Conservation (phyloP, 2,797 vertebrate genomes). For the Lophius americanus region DNA sequence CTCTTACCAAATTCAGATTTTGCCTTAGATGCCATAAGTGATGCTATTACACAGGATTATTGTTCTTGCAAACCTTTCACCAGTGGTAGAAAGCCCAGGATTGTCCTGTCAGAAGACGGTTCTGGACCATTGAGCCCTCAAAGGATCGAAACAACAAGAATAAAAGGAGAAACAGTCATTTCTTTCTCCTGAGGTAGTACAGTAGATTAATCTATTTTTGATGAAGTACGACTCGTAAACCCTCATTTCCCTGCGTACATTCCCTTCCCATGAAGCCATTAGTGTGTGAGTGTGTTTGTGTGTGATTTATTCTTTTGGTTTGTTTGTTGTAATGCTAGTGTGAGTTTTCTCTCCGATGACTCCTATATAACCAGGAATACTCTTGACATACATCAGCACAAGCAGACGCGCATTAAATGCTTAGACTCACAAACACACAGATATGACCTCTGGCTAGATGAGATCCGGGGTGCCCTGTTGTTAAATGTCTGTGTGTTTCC, state of each 20-base stretch:
- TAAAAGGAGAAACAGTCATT: no score
- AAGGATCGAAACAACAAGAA: no score
- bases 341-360: constrained; percentile 21
- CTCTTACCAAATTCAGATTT: no score
- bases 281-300: constrained; percentile 5
- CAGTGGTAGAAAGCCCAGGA: no score
- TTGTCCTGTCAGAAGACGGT: no score
- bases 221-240: constrained; percentile 59
- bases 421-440: constrained; percentile 27
- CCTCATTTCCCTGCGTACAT: neutral
- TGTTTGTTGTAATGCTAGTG: constrained; percentile 14
- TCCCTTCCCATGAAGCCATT: constrained; percentile 3
- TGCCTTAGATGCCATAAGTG: no score
- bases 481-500: constrained; percentile 32
- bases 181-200: constrained; percentile 16
- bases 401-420: constrained; percentile 38
- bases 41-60: no score
- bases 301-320: neutral
- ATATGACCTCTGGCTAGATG: constrained; percentile 43
- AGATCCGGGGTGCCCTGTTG: constrained; percentile 41
- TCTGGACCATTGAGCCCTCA: no score
- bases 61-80: no score
- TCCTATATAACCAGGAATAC: constrained; percentile 55
- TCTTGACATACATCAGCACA: constrained; percentile 36
- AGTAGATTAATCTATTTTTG: constrained; percentile 69